Conservation (phyloP, 1,140 invertebrate species). For the Prorops nasuta region DNA sequence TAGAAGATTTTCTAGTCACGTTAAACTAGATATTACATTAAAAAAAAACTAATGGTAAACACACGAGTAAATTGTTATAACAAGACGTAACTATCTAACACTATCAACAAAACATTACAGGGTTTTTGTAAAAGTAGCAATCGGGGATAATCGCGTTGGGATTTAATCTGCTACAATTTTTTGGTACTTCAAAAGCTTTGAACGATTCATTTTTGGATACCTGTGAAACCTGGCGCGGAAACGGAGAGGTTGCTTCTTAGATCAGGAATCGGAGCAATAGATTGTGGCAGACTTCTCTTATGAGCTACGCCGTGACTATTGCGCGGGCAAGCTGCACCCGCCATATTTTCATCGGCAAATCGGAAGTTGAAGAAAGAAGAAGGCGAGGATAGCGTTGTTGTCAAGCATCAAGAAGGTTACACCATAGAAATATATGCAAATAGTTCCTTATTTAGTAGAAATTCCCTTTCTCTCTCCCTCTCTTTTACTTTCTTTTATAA, state of each 20-base stretch:
- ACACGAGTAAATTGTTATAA: no score
- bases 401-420: constrained; percentile 56
- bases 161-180: no score
- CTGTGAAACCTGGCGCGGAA: constrained; percentile 63
- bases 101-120: no score
- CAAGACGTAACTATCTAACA: no score
- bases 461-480: constrained; percentile 10
- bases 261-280: constrained; percentile 78
- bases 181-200: no score
- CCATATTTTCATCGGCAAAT: constrained; percentile 43
- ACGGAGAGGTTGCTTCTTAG: constrained; percentile 74
- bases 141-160: no score
- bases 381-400: constrained; percentile 52
- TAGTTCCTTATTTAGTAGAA: constrained; percentile 16
- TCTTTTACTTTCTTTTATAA: constrained; percentile 25
- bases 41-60: no score
- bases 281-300: constrained; percentile 76
- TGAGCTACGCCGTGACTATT: constrained; percentile 83
- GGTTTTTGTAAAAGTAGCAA: no score
- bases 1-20: no score
- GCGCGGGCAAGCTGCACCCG: constrained; percentile 61
- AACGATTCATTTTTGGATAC: constrained; percentile 59
- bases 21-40: no score
- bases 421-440: constrained; percentile 54
- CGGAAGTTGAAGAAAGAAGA: constrained; percentile 49